Conservation (phyloP, 2,797 vertebrate species). For the Aselliscus stoliczkanus region DNA sequence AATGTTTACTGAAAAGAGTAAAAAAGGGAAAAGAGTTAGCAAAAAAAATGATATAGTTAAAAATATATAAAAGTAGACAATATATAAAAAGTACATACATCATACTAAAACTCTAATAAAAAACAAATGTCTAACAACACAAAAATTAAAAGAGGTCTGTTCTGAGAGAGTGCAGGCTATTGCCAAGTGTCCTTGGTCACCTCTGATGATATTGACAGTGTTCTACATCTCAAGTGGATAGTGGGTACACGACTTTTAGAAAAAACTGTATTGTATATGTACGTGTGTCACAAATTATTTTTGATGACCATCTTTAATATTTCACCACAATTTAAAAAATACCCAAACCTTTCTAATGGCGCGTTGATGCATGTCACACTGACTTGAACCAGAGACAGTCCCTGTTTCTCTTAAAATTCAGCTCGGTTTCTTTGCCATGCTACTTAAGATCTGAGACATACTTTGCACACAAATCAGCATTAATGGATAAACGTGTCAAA, state of each 20-base stretch:
- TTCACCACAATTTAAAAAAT: neutral
- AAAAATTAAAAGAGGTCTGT: neutral
- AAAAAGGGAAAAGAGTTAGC: neutral
- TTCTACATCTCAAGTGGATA: neutral
- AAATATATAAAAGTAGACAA: neutral
- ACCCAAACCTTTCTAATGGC: neutral
- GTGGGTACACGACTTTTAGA: neutral
- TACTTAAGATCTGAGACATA: neutral
- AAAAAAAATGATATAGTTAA: neutral
- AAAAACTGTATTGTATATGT: neutral
- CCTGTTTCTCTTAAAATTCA: neutral
- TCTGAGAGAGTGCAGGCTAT: neutral
- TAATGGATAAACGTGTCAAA: neutral
- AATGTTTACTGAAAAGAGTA: neutral
- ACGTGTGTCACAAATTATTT: neutral
- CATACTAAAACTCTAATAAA: neutral
- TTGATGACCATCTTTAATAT: neutral
- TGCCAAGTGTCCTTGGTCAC: neutral
- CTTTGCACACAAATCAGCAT: neutral
- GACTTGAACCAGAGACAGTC: neutral
- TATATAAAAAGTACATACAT: neutral
- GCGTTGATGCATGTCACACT: neutral
- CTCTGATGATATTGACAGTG: neutral
- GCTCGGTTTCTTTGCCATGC: neutral
- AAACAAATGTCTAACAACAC: neutral